phyloP scores from a whole-genome alignment of 2,113 vertebrate species.

The Telmatochromis sp. region DNA sequence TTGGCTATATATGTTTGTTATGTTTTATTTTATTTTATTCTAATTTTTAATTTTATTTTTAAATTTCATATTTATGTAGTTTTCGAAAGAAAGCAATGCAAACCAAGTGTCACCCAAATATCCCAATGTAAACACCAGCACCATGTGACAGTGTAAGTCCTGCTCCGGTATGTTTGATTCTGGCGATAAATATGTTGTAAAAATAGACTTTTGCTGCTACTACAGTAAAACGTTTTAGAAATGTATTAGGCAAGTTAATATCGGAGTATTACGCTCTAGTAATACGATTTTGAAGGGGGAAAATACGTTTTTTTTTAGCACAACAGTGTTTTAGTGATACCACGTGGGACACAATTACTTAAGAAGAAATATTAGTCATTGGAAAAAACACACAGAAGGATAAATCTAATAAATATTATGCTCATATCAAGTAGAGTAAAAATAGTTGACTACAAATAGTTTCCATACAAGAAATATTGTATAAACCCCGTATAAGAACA shows the following conservation, averaged over 20 bases:
- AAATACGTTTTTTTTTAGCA: neutral
- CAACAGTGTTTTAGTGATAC: neutral
- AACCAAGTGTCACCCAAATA: neutral
- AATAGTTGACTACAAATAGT: neutral
- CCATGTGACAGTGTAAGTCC: neutral
- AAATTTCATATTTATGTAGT: neutral
- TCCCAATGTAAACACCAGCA: conserved; percentile 4
- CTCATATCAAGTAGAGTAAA: neutral
- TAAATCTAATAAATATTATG: neutral
- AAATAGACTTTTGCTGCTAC: neutral
- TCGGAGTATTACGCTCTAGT: neutral
- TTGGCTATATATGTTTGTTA: neutral
- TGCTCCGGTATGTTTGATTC: neutral
- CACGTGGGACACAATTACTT: neutral
- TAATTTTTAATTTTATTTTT: neutral
- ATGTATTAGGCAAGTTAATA: neutral
- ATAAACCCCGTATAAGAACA: neutral
- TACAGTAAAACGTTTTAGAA: neutral
- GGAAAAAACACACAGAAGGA: neutral
- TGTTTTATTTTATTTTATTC: neutral
- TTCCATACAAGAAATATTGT: neutral
- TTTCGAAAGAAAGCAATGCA: neutral
- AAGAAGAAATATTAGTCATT: neutral
- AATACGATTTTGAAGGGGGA: neutral
- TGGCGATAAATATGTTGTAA: neutral